phyloP scores from a whole-genome alignment of 2,888 invertebrate genomes.

The Polietes domitor region DNA sequence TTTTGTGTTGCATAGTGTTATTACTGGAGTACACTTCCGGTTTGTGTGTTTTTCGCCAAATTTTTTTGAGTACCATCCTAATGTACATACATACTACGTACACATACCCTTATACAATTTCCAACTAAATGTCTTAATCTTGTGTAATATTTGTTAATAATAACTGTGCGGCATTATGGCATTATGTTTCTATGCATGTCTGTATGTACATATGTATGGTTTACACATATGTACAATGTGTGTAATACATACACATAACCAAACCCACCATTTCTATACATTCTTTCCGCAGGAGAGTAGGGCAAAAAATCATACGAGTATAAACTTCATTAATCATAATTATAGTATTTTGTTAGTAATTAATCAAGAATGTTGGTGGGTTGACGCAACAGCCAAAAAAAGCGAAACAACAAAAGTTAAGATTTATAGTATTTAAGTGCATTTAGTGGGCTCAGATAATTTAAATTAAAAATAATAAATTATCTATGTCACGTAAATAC shows the following conservation, averaged over 20 bases:
- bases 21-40: too few relatives aligned
- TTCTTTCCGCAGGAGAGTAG: background rate
- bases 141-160: slow-evolving; percentile 55
- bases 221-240: too few relatives aligned
- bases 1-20: too few relatives aligned
- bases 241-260: background rate
- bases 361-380: slow-evolving; percentile 52
- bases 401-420: slow-evolving; percentile 10
- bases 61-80: too few relatives aligned
- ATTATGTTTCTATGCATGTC: background rate
- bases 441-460: background rate
- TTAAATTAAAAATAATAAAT: slow-evolving; percentile 15
- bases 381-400: slow-evolving; percentile 1
- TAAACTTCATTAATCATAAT: slow-evolving; percentile 62
- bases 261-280: background rate
- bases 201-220: background rate
- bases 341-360: slow-evolving; percentile 55
- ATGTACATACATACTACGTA: background rate
- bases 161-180: slow-evolving; percentile 36
- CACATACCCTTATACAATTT: background rate
- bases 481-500: background rate
- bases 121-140: slow-evolving; percentile 45
- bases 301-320: slow-evolving; percentile 18
- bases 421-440: slow-evolving; percentile 11
- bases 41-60: too few relatives aligned